Conservation (phyloP, 2,888 invertebrate species). For the Sphaerophoria taeniata region DNA sequence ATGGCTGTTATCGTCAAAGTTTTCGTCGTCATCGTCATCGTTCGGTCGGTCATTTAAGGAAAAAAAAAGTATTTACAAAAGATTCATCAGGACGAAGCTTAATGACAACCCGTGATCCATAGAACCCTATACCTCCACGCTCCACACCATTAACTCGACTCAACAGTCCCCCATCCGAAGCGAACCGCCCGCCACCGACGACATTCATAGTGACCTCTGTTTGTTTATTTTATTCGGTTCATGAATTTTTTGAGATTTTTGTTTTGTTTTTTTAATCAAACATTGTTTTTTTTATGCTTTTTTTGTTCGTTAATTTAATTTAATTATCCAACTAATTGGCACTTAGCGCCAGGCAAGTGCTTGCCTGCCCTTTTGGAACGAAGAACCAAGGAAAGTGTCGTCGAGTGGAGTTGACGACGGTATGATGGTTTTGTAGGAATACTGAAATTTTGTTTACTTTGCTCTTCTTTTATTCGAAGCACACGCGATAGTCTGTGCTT, state of each 20-base stretch:
- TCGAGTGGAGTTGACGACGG: conserved; percentile 29
- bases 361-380: conserved; percentile 23
- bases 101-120: conserved; percentile 10
- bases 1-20: not conserved
- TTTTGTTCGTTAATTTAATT: conserved; percentile 68
- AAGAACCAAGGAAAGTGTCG: conserved; percentile 21
- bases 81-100: conserved; percentile 42
- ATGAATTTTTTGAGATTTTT: conserved; percentile 35
- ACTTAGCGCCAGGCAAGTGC: conserved; percentile 70
- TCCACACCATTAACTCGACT: too few species aligned
- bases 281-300: not conserved
- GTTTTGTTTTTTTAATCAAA: conserved; percentile 8
- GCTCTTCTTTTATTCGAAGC: conserved; percentile 16
- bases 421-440: conserved; percentile 60
- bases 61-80: conserved; percentile 42
- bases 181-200: not conserved
- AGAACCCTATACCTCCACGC: not conserved
- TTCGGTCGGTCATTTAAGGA: conserved; percentile 39
- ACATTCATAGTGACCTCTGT: conserved; percentile 40
- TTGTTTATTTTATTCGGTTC: conserved; percentile 59
- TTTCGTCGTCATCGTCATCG: not conserved
- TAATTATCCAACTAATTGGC: conserved; percentile 73
- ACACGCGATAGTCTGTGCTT: too few species aligned
- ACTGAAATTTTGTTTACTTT: conserved; percentile 34
- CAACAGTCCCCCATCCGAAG: too few species aligned